Base-by-base conservation (phyloP, 1,140 invertebrate species). In the Sycophila sp. region DNA sequence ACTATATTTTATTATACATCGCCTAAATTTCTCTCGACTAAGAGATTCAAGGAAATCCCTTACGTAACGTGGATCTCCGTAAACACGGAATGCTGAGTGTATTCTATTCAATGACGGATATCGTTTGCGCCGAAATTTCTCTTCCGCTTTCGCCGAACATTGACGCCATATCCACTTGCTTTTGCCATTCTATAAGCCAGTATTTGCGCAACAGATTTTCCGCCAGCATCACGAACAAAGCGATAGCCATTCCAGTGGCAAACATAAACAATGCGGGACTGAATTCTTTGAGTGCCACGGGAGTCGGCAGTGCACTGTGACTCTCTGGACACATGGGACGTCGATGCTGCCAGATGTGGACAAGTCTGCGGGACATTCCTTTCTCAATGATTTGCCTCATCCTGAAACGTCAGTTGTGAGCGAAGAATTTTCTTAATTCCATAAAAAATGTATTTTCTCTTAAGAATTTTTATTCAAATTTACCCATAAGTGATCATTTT, bases 401-500 rank as follows among this genome's bases (percentile, higher is more conserved):
- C 38, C 78, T 82, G 22, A 38, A 26, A 53, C 8, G 22, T 4
- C 8, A 24, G n/a, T 28, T 22, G 17, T 19, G 15, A 42, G n/a
- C 8, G 4, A 11, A 42, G 4, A 42, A 42, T 42, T 42, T 10
- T 4, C 4, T 42, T 4, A 42, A 42, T 42, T 10, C n/a, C 6
- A 4, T 42, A 42, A 10, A 42, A 42, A 10, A 7, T 22, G 4
- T 22, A 49, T n/a, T n/a, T n/a, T n/a, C n/a, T n/a, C n/a, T n/a
- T n/a, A n/a, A n/a, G n/a, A n/a, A n/a, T n/a, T n/a, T n/a, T n/a
- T 51, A 15, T 40, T 40, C 10, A n/a, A 32, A 56, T 19, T 38
- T 80, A 91, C 90, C 89, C 90, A 71, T 88, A 88, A 67, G 88
- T 87, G 7, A 91, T 79, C 59, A 90, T 84, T 78, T 91, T 89